Conservation (phyloP, 2,888 invertebrate genomes). For the Perizoma affinitatum region DNA sequence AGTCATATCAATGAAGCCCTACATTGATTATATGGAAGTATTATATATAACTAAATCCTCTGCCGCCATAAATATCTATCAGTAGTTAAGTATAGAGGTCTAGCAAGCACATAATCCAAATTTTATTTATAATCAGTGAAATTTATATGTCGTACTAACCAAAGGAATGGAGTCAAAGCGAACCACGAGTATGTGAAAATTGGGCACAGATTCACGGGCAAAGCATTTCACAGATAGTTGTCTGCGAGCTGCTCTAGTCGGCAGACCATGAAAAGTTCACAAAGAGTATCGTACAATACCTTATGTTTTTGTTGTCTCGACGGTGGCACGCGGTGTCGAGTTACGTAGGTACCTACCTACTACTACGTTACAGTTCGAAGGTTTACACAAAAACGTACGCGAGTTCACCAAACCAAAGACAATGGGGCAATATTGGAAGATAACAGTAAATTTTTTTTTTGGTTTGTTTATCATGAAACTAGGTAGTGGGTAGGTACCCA, state of each 20-base stretch:
- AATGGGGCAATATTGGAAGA: slow-evolving; percentile 53
- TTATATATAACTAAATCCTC: neutral
- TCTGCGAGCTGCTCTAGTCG: slow-evolving; percentile 31
- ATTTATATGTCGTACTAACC: too few relatives aligned
- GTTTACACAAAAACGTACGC: slow-evolving; percentile 52
- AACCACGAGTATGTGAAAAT: slow-evolving; percentile 8
- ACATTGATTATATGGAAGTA: neutral
- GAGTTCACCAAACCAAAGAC: slow-evolving; percentile 65
- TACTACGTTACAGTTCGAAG: slow-evolving; percentile 49
- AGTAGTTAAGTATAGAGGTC: too few relatives aligned
- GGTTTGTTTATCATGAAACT: slow-evolving; percentile 9
- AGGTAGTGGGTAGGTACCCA: neutral
- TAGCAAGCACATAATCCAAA: too few relatives aligned
- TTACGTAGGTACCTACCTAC: slow-evolving; percentile 44
- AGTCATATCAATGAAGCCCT: neutral
- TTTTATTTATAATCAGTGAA: too few relatives aligned
- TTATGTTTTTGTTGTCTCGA: slow-evolving; percentile 47
- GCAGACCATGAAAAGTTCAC: slow-evolving; percentile 64
- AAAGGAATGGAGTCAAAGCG: neutral
- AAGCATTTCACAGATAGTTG: slow-evolving; percentile 33
- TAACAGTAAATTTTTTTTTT: slow-evolving; percentile 43
- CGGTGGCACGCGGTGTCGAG: slow-evolving; percentile 47
- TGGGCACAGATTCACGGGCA: slow-evolving; percentile 29
- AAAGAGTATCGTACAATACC: slow-evolving; percentile 52
- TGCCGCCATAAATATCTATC: too few relatives aligned